phyloP scores from a whole-genome alignment of 2,888 invertebrate species.

The Gymnoscelis rufifasciata region DNA sequence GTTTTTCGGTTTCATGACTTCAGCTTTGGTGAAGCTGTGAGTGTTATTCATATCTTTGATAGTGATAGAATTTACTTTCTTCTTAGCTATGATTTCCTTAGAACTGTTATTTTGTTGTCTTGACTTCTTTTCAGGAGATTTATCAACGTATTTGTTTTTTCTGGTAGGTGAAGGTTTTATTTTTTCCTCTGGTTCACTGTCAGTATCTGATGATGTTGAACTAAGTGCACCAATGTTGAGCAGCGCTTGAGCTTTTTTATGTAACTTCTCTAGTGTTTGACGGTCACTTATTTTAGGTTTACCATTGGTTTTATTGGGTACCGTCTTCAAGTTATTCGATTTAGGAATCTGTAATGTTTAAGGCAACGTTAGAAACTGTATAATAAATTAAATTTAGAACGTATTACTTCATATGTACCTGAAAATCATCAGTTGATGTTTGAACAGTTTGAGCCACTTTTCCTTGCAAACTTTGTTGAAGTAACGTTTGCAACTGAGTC shows the following conservation, averaged over 20 bases:
- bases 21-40: slow-evolving; percentile 13
- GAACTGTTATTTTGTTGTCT: slow-evolving; percentile 9
- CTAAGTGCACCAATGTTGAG: slow-evolving; percentile 53
- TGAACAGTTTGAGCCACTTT: slow-evolving; percentile 29
- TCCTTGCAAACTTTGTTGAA: slow-evolving; percentile 43
- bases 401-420: too few species aligned
- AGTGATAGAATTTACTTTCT: slow-evolving; percentile 12
- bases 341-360: slow-evolving; percentile 23
- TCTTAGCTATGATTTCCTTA: slow-evolving; percentile 12
- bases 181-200: slow-evolving; percentile 36
- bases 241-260: slow-evolving; percentile 65
- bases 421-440: slow-evolving; percentile 26
- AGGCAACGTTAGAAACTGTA: too few species aligned
- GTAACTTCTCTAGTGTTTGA: slow-evolving; percentile 57
- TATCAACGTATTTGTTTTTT: slow-evolving; percentile 19
- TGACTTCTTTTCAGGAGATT: slow-evolving; percentile 7
- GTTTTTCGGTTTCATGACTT: slow-evolving; percentile 15
- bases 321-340: slow-evolving; percentile 16
- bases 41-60: slow-evolving; percentile 8
- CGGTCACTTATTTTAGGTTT: slow-evolving; percentile 39
- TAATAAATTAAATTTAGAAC: too few species aligned
- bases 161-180: slow-evolving; percentile 22
- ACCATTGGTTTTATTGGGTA: slow-evolving; percentile 25
- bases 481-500: slow-evolving; percentile 46
- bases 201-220: slow-evolving; percentile 57